These are phyloP conservation scores for Protosalanx chinensis DNA, from an alignment of 2,797 vertebrate genomes.

Conservation along the genomic window DNA sequence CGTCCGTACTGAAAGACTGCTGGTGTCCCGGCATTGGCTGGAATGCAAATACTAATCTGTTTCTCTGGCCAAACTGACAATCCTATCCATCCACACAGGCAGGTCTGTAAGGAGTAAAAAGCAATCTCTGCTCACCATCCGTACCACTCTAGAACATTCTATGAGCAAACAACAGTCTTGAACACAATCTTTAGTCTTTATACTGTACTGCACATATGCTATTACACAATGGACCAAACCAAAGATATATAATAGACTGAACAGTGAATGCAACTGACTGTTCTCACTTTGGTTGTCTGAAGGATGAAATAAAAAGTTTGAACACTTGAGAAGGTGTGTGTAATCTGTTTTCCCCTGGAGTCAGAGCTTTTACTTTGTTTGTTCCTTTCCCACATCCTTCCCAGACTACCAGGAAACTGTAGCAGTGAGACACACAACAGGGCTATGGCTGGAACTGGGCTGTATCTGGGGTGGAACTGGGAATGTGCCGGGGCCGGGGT, in stretches of 20 bases:
- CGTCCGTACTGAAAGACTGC: not conserved
- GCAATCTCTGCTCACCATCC: not conserved
- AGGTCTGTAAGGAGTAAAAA: not conserved
- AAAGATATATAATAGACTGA: not conserved
- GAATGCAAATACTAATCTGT: conserved; percentile 5
- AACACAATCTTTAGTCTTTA: not conserved
- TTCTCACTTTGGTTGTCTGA: not conserved
- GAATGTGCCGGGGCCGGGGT: not conserved
- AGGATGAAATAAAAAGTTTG: conserved; percentile 2
- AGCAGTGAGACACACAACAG: not conserved
- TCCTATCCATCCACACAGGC: not conserved
- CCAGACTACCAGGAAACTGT: not conserved
- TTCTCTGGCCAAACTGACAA: not conserved
- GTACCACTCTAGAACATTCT: not conserved
- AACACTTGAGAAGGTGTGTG: conserved; percentile 7
- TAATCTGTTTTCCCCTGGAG: conserved; percentile 1
- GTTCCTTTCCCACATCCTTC: not conserved
- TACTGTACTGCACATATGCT: too few relatives aligned
- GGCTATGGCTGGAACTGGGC: not conserved
- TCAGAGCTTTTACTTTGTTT: not conserved
- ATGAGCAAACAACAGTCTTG: not conserved
- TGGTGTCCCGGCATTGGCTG: not conserved
- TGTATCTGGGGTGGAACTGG: not conserved
- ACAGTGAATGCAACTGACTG: not conserved
- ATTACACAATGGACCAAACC: not conserved